Percentiles rank a stretch among this genome's conserved stretches.
These are phyloP conservation scores for Tyto alba DNA, from an alignment of 2,113 vertebrate genomes.

Conservation along the genomic window DNA sequence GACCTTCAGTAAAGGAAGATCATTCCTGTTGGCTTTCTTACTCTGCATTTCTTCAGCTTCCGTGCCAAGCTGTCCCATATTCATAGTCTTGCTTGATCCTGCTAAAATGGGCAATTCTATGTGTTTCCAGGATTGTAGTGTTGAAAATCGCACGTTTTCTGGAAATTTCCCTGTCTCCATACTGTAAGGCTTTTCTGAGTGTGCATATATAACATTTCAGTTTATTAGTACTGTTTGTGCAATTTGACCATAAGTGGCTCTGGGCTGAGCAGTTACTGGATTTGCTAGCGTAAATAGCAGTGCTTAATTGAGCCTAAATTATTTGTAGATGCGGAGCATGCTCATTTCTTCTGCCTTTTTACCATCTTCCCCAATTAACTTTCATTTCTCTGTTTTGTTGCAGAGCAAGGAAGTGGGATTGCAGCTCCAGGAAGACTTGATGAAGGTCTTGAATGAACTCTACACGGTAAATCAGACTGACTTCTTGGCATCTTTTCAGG, in stretches of 20 bases:
- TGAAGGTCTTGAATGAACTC: conserved; percentile 97
- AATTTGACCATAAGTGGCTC: conserved; percentile 8
- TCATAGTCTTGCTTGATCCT: neutral
- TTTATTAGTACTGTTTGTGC: conserved; percentile 25
- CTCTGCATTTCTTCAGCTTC: neutral
- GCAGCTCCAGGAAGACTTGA: conserved; percentile 95
- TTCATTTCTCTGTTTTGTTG: conserved; percentile 63
- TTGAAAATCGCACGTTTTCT: neutral
- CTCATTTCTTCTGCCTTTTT: neutral
- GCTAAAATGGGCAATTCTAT: neutral
- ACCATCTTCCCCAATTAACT: conserved; percentile 51
- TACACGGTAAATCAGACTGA: conserved; percentile 84
- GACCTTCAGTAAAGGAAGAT: neutral
- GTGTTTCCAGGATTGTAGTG: neutral
- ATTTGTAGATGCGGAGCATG: neutral
- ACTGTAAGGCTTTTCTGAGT: neutral
- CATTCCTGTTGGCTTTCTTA: neutral
- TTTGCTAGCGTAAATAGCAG: conserved; percentile 39
- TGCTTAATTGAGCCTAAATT: conserved; percentile 2
- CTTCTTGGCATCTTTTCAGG: conserved; percentile 8
- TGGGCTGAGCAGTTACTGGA: conserved; percentile 30
- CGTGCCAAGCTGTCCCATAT: neutral
- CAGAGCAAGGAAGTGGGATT: conserved; percentile 97
- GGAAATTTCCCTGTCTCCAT: neutral
- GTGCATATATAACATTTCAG: neutral